Evolutionary conservation across 1,140 invertebrate species (phyloP), one percentile per base, ranked within the genome.

Genomic region (Nebria ingens): DNA sequence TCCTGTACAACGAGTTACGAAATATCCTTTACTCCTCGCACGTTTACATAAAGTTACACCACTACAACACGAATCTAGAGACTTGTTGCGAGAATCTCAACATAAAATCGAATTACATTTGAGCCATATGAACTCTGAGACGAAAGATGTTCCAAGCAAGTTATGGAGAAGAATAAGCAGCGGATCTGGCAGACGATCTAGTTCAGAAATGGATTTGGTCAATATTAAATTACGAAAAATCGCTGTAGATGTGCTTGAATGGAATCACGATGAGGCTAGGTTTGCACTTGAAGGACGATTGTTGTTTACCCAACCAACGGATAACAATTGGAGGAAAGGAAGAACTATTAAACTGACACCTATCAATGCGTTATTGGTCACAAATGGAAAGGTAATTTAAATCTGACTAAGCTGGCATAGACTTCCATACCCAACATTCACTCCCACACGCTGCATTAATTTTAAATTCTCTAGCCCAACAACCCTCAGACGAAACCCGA

Each of bases 71-170:
- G 80, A 85, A 40, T 86, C 87, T 52, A 81, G 86, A 55, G 83
- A 86, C 59, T 78, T 80, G 61, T 78, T 96, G 3, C 82, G 84
- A 58, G 82, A 89, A 61, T 91, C 93, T 12, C 91, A 93, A 70
- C 82, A 87, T 61, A 93, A 92, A 70, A 92, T 98, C 54, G 93
- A 97, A 72, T 77, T 90, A 55, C 88, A 95, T 68, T 78, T 98
- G 56, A 91, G 92, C 68, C 89, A 94, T 67, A 97, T 98, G 79
- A 97, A 97, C 71, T 87, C 89, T 74, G 85, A 91, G 71, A 89
- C 91, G 12, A 91, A 92, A 72, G 91, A 93, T 70, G 84, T 92
- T 23, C 88, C 88, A 2, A 87, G 85, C n/a, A 89, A 88, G 65
- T 76, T 94, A 20, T 95, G 91, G 91, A 77, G 91, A 59, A 78